Conservation (phyloP, 2,113 vertebrate genomes). For the Cyprinodon variegatus region DNA sequence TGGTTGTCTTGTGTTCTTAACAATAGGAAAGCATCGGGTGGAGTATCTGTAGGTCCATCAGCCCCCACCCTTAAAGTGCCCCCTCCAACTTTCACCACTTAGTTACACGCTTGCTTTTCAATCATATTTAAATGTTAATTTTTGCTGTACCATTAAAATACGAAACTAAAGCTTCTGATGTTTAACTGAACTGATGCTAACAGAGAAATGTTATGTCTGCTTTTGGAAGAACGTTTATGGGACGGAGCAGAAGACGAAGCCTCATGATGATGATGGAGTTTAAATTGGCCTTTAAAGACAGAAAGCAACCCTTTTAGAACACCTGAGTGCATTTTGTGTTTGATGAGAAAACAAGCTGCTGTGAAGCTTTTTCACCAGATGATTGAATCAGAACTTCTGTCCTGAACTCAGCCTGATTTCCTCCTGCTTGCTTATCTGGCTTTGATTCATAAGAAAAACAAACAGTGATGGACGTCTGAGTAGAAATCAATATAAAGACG, state of each 20-base stretch:
- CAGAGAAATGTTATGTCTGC: too few relatives aligned
- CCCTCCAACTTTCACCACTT: too few relatives aligned
- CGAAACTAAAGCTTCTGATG: too few relatives aligned
- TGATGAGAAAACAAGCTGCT: constrained; percentile 50
- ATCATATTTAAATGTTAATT: too few relatives aligned
- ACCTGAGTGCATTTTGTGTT: constrained; percentile 31
- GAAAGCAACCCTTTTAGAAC: constrained; percentile 19
- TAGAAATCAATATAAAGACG: constrained; percentile 12
- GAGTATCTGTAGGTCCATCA: too few relatives aligned
- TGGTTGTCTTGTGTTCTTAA: too few relatives aligned
- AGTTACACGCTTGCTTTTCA: too few relatives aligned
- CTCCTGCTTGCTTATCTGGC: background rate
- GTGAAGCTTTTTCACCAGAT: constrained; percentile 11
- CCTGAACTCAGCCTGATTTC: background rate
- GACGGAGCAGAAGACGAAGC: background rate
- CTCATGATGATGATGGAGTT: background rate
- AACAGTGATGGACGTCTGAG: constrained; percentile 1
- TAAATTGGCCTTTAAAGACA: constrained; percentile 28
- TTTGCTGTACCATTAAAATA: too few relatives aligned
- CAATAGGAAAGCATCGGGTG: too few relatives aligned
- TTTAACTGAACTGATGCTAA: too few relatives aligned
- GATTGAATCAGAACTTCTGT: constrained; percentile 17
- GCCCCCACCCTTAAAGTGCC: too few relatives aligned
- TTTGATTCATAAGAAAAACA: constrained; percentile 9
- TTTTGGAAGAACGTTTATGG: too few relatives aligned